These are phyloP conservation scores for Hypotaenidia okinawae DNA, from an alignment of 2,797 vertebrate genomes.

Conservation along the genomic window DNA sequence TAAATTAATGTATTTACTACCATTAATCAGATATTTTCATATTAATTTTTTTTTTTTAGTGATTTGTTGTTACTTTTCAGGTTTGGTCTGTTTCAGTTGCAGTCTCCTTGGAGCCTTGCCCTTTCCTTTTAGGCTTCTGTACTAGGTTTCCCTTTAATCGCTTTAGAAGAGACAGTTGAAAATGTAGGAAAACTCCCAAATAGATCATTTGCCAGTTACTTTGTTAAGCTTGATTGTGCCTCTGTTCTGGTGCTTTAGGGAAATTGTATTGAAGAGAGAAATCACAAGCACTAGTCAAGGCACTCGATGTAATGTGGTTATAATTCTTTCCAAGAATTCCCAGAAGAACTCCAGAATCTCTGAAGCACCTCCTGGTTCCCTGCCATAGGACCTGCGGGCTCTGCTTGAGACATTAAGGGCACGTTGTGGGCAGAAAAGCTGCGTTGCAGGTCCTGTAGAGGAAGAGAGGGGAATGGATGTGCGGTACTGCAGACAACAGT, in stretches of 20 bases:
- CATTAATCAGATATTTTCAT: neutral
- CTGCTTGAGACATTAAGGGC: neutral
- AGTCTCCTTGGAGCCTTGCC: neutral
- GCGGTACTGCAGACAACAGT: neutral
- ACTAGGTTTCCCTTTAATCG: neutral
- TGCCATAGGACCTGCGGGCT: neutral
- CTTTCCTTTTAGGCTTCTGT: neutral
- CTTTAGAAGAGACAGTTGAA: neutral
- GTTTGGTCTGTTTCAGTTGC: neutral
- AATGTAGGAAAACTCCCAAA: neutral
- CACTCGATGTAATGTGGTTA: neutral
- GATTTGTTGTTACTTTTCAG: neutral
- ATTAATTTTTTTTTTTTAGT: neutral
- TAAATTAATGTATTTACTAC: neutral
- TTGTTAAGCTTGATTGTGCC: neutral
- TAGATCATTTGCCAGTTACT: neutral
- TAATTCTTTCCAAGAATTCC: neutral
- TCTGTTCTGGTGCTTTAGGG: neutral
- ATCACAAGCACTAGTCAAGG: neutral
- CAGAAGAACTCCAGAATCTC: neutral
- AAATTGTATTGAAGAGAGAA: neutral
- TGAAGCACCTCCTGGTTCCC: neutral
- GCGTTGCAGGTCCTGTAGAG: fast-evolving
- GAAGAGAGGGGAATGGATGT: neutral
- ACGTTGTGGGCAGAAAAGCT: neutral